Base-by-base conservation (phyloP, 2,113 vertebrate species). In the Stomatorhinus ivindoensis region DNA sequence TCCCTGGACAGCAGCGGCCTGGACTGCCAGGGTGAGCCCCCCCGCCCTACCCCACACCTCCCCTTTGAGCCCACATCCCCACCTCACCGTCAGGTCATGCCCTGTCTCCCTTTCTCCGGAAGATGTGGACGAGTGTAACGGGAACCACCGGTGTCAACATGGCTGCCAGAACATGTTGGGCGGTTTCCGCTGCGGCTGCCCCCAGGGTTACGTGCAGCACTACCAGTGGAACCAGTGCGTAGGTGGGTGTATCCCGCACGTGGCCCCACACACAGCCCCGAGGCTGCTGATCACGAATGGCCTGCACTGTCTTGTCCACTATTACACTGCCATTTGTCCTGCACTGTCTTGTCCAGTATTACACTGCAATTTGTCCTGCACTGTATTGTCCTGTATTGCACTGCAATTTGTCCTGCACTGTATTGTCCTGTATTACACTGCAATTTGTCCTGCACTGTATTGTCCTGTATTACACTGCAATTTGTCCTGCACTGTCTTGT, bases 171-270 rank as follows among this genome's bases (percentile, higher is more conserved):
- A 99, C 5, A 96, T 99, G 94, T 91, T 97, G 1, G 98, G 98
- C 1, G 97, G 98, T 0, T 99, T 94, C 94, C 96, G 97, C 92
- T 99, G 98, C 0, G 95, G 96, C 94, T 99, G 98, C 48, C 98
- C 98, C 0, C 97, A 97, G 90, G 98, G 98, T 89, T 99, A 99
- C 31, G 96, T 97, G 27, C 97, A 97, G 85, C 98, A 99, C 94
- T 97, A 99, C 94, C 98, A 98, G 94, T 98, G 97, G 98, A 97
- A 98, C 93, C 98, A 99, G 94, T 99, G 98, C 31, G 98, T 98
- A 92, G 98, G 98, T 98, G 92, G 94, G 96, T 95, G 24, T 84
- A 42, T 48, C 65, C 88, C 15, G 8, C 0, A 10, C 13, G 46
- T 47, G 31, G 39, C 51, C 73, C 19, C 15, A 24, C 0, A 15